phyloP scores from a whole-genome alignment of 2,888 invertebrate genomes.

The Microdon myrmicae region DNA sequence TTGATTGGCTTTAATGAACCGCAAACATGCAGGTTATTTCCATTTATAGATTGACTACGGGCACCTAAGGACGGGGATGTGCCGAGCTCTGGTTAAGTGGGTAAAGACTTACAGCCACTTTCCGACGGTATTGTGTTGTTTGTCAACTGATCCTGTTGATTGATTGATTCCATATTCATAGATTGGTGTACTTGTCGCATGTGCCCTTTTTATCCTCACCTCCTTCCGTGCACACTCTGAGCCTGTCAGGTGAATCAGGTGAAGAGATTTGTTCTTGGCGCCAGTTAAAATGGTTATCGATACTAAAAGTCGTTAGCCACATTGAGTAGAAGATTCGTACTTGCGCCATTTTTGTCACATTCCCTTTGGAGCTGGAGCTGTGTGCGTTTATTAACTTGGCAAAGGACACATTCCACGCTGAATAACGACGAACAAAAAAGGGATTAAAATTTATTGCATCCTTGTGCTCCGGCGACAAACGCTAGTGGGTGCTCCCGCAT shows the following conservation, averaged over 20 bases:
- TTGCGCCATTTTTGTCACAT: too few relatives aligned
- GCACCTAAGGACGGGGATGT: constrained; percentile 10
- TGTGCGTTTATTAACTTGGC: too few relatives aligned
- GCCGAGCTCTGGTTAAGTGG: constrained; percentile 19
- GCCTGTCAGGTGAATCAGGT: constrained; percentile 35
- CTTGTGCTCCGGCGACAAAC: constrained; percentile 26
- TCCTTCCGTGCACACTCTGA: not conserved
- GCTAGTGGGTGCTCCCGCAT: constrained; percentile 3
- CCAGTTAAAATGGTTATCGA: too few relatives aligned
- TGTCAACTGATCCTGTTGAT: constrained; percentile 49
- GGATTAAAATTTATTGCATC: constrained; percentile 45
- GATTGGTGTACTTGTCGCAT: constrained; percentile 20
- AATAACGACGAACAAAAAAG: too few relatives aligned
- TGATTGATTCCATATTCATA: constrained; percentile 49
- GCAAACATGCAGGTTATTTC: constrained; percentile 53
- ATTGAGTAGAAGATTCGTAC: too few relatives aligned
- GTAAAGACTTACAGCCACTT: constrained; percentile 13
- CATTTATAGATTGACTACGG: constrained; percentile 53
- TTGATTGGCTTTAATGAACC: constrained; percentile 53
- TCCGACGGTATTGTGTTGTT: constrained; percentile 28
- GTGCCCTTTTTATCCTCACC: too few relatives aligned
- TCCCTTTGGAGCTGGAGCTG: too few relatives aligned
- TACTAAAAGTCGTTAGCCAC: too few relatives aligned
- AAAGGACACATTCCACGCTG: too few relatives aligned
- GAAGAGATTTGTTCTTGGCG: too few relatives aligned